phyloP scores from a whole-genome alignment of 2,797 vertebrate genomes.

The Rhinichthys osculus region DNA sequence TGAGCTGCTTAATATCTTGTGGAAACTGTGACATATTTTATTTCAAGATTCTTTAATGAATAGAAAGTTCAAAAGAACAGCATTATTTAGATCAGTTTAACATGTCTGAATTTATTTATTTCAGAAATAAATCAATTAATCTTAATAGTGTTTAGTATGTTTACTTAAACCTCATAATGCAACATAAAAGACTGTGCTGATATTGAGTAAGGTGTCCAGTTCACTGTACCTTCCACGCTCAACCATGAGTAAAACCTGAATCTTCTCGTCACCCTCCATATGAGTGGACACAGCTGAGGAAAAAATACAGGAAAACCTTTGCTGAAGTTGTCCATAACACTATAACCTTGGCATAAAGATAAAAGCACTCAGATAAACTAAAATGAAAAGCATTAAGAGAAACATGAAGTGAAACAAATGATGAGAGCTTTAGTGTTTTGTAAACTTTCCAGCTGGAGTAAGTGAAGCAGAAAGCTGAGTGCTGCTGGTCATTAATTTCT shows the following conservation, averaged over 20 bases:
- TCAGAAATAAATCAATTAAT: neutral
- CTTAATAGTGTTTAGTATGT: neutral
- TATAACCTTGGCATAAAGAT: neutral
- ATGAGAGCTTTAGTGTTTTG: conserved; percentile 18
- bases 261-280: conserved; percentile 88
- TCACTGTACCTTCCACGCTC: conserved; percentile 90
- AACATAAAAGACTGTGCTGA: neutral
- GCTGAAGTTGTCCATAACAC: neutral
- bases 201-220: neutral
- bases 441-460: conserved; percentile 42
- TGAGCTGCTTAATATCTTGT: neutral
- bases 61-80: neutral
- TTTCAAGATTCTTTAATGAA: neutral
- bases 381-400: neutral
- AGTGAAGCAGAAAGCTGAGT: conserved; percentile 54
- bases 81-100: neutral
- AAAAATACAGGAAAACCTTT: conserved; percentile 1
- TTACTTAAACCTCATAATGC: neutral
- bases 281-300: conserved; percentile 85
- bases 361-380: conserved; percentile 3
- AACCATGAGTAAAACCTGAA: conserved; percentile 91
- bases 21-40: neutral
- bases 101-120: neutral
- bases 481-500: conserved; percentile 57
- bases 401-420: conserved; percentile 36